A percentile compares a stretch with the other conserved stretches of the same genome.
phyloP scores from a whole-genome alignment of 2,113 vertebrate species.

The Prochilodus magdalenae region DNA sequence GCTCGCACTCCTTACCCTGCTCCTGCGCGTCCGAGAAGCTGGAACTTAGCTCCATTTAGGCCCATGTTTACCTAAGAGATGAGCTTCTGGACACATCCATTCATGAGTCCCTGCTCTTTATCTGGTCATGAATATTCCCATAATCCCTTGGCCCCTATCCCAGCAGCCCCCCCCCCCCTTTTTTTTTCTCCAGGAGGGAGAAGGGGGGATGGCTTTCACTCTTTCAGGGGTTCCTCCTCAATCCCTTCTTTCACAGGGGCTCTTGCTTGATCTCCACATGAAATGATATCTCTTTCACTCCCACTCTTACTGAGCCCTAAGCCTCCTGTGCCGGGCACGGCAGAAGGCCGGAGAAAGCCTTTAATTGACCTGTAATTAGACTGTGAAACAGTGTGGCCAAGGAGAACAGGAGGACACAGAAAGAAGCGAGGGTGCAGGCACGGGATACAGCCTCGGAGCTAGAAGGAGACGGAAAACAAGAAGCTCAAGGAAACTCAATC shows the following conservation, averaged over 20 bases:
- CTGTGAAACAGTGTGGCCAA: conserved; percentile 73
- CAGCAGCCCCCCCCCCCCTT: conserved; percentile 74
- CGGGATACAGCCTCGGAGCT: conserved; percentile 37
- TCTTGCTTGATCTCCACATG: conserved; percentile 86
- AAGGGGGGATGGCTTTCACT: conserved; percentile 66
- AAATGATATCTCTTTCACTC: conserved; percentile 86
- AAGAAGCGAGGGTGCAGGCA: conserved; percentile 38
- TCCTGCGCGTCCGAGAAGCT: conserved; percentile 50
- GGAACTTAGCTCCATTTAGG: conserved; percentile 82
- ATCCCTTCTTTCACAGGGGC: conserved; percentile 80
- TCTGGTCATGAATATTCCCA: conserved; percentile 95
- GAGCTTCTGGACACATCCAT: conserved; percentile 88
- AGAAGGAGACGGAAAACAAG: background rate
- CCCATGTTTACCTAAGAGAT: conserved; percentile 93
- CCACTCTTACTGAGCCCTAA: conserved; percentile 75
- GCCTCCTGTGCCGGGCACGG: conserved; percentile 72
- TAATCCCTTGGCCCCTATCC: conserved; percentile 88
- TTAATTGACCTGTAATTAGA: conserved; percentile 92
- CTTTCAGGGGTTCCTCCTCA: conserved; percentile 69
- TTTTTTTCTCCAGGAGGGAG: conserved; percentile 53
- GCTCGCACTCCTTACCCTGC: conserved; percentile 57
- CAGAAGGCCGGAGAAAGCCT: conserved; percentile 78
- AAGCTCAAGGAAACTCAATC: conserved; percentile 48
- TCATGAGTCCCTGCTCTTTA: conserved; percentile 81
- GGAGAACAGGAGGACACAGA: conserved; percentile 67